Percentiles rank a stretch among this genome's conserved stretches.
Conservation (phyloP, 2,113 vertebrate species). For the Genyomyrus donnyi region DNA sequence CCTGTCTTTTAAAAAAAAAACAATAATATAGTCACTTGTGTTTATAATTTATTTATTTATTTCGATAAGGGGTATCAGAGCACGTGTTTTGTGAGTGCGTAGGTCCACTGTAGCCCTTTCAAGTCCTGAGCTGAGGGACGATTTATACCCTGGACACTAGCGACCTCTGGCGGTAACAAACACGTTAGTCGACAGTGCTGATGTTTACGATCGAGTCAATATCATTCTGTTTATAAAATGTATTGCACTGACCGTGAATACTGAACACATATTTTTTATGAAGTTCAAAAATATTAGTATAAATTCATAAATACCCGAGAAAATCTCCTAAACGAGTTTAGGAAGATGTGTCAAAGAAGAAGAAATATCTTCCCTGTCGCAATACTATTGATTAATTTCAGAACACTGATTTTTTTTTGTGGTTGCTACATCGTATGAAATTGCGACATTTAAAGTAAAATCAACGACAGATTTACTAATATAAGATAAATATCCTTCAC, state of each 20-base stretch:
- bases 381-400: background rate
- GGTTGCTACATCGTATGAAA: background rate
- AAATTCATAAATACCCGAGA: background rate
- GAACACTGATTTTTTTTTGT: background rate
- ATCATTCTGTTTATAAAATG: background rate
- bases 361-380: background rate
- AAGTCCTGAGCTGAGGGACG: background rate
- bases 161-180: slow-evolving; percentile 7
- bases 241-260: background rate
- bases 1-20: background rate
- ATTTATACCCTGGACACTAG: background rate
- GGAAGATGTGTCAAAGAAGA: background rate
- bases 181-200: background rate
- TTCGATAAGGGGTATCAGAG: background rate
- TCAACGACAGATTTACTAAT: background rate
- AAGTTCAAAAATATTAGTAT: background rate
- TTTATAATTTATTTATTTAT: background rate
- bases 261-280: background rate
- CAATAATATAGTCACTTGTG: background rate
- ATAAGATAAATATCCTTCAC: background rate
- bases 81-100: background rate
- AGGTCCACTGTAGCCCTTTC: background rate
- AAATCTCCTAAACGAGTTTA: background rate
- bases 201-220: background rate
- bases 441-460: background rate